Evolutionary conservation across 2,888 invertebrate species (phyloP).

Genomic region (Leptinotarsa haldemani): DNA sequence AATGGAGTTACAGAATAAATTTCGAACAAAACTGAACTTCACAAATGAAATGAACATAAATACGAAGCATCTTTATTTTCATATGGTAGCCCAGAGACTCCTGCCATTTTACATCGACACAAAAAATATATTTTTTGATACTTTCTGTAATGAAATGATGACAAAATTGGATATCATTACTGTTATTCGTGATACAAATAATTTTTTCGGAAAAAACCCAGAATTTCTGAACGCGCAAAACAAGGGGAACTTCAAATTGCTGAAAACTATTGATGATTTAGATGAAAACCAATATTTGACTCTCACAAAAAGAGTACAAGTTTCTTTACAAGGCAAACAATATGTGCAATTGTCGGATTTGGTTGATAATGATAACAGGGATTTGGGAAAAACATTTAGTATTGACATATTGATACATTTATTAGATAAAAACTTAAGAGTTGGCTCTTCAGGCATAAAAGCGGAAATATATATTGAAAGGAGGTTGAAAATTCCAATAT

Average conservation of each 20-base stretch:
- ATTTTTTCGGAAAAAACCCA: background rate
- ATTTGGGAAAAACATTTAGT: background rate
- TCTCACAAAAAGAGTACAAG: slow-evolving; percentile 2
- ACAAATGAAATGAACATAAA: background rate
- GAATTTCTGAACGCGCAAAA: background rate
- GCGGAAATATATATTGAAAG: background rate
- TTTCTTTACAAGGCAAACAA: slow-evolving; percentile 1
- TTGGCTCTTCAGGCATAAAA: background rate
- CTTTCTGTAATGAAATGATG: background rate
- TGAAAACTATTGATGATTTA: background rate
- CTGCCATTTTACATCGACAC: background rate
- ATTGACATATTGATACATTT: background rate
- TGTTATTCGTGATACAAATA: slow-evolving; percentile 1
- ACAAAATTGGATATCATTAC: background rate
- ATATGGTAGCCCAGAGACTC: background rate
- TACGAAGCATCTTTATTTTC: background rate
- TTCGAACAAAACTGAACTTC: background rate
- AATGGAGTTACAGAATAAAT: slow-evolving; percentile 17
- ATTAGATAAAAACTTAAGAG: background rate
- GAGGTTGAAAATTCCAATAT: background rate
- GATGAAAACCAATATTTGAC: background rate
- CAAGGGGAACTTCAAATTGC: background rate
- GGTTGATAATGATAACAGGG: background rate
- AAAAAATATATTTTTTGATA: background rate
- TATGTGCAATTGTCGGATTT: background rate